Evolutionary conservation across 2,888 invertebrate genomes (phyloP).

Genomic region (Oithona nana): DNA sequence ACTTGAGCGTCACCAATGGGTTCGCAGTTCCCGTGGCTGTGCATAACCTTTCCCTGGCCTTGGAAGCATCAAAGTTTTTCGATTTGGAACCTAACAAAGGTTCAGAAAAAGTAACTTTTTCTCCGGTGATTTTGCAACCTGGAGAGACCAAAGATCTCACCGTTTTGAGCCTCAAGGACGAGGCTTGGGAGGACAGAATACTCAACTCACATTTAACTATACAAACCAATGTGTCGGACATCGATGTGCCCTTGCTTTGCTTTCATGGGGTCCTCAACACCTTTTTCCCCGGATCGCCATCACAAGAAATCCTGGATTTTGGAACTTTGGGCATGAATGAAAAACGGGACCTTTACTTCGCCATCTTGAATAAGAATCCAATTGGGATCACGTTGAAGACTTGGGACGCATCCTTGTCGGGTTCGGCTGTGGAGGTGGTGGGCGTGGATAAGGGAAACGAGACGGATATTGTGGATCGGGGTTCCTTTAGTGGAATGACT

Average conservation of each 20-base stretch:
- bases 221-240: conserved; percentile 51
- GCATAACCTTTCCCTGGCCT: conserved; percentile 45
- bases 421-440: conserved; percentile 28
- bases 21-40: conserved; percentile 52
- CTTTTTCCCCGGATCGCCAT: conserved; percentile 20
- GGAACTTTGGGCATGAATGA: conserved; percentile 34
- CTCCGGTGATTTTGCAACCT: conserved; percentile 38
- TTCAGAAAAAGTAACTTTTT: conserved; percentile 41
- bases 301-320: conserved; percentile 29
- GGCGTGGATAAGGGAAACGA: conserved; percentile 15
- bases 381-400: conserved; percentile 43
- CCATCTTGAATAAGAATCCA: conserved; percentile 53
- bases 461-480: background rate
- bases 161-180: conserved; percentile 35
- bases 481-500: conserved; percentile 13
- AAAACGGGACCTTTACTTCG: conserved; percentile 48
- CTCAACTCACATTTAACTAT: conserved; percentile 43
- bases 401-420: conserved; percentile 38
- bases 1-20: conserved; percentile 46
- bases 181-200: conserved; percentile 35
- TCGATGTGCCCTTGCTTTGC: conserved; percentile 46
- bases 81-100: too few relatives aligned
- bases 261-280: conserved; percentile 49
- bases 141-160: conserved; percentile 39
- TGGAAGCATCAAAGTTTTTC: conserved; percentile 40